phyloP scores from a whole-genome alignment of 1,140 invertebrate genomes.

The Hesperophylax magnus region DNA sequence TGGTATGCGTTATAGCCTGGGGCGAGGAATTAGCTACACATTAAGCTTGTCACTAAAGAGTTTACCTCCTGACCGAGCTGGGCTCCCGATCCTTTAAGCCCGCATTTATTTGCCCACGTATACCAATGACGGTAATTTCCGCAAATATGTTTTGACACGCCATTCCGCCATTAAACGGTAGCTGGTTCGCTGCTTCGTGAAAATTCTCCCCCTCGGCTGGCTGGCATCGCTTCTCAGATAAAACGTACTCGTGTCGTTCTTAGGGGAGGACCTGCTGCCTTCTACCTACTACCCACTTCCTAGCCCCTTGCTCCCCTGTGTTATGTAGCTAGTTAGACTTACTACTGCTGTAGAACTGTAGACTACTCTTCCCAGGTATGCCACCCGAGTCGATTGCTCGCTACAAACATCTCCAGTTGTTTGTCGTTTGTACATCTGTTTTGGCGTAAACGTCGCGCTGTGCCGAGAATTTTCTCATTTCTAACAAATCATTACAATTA shows the following conservation, averaged over 20 bases:
- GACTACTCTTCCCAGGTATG: background rate
- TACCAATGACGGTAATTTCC: slow-evolving; percentile 48
- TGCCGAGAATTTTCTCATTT: background rate
- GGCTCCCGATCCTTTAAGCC: slow-evolving; percentile 26
- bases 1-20: background rate
- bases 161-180: slow-evolving; percentile 48
- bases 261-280: background rate
- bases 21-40: slow-evolving; percentile 21
- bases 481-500: background rate
- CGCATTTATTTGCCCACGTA: slow-evolving; percentile 48
- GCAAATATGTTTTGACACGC: slow-evolving; percentile 52
- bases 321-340: background rate
- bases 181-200: slow-evolving; percentile 32
- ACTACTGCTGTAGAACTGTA: background rate
- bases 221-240: slow-evolving; percentile 9
- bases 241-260: slow-evolving; percentile 24
- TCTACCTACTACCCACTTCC: background rate
- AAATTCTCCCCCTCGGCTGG: slow-evolving; percentile 17
- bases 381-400: slow-evolving; percentile 27
- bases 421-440: slow-evolving; percentile 35
- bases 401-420: slow-evolving; percentile 36
- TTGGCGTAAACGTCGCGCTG: slow-evolving; percentile 9
- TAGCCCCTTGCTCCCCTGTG: background rate
- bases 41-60: slow-evolving; percentile 18
- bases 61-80: slow-evolving; percentile 25